Conservation (phyloP, 2,113 vertebrate species). For the Corvus cornix region DNA sequence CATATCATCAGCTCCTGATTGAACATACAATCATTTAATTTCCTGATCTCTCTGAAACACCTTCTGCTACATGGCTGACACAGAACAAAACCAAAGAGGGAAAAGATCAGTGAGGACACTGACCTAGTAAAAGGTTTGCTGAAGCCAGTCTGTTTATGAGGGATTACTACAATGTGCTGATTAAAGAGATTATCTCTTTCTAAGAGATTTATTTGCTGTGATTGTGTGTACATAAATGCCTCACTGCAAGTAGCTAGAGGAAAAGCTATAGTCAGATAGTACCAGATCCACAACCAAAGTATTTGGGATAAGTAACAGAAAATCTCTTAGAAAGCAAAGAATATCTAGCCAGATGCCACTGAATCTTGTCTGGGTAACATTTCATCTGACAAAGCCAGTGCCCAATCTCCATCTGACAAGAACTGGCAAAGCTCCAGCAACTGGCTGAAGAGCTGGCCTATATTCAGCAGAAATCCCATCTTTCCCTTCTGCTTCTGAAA, state of each 20-base stretch:
- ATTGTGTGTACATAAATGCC: background rate
- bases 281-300: background rate
- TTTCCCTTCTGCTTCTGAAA: background rate
- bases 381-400: background rate
- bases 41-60: background rate
- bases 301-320: constrained; percentile 6
- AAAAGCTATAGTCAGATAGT: constrained; percentile 17
- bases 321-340: constrained; percentile 23
- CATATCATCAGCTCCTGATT: background rate
- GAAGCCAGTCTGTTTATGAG: background rate
- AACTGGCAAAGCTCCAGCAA: background rate
- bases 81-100: background rate
- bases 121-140: constrained; percentile 14
- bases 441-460: background rate
- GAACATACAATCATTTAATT: background rate
- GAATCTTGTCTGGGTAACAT: background rate
- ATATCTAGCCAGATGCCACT: background rate
- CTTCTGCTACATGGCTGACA: background rate
- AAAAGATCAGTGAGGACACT: background rate
- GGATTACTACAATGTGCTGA: background rate
- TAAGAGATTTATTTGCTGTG: constrained; percentile 23
- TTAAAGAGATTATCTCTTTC: constrained; percentile 55
- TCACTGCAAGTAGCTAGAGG: background rate
- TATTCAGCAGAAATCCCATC: background rate
- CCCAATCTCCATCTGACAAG: background rate